Conservation (phyloP, 2,797 vertebrate species). For the Neomorphus geoffroyi region DNA sequence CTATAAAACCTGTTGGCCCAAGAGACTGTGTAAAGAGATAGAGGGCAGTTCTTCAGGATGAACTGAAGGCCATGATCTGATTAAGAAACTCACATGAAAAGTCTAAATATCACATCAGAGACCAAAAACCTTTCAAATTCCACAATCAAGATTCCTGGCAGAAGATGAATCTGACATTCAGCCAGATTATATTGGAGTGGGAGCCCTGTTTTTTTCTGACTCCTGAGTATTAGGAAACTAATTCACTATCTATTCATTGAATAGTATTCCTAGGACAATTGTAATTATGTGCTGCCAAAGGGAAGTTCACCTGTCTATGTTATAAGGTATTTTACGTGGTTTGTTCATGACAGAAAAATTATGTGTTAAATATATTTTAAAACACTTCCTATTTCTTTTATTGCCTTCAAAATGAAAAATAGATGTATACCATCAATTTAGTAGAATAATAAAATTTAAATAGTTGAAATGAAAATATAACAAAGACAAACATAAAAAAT, state of each 20-base stretch:
- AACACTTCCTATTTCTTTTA: not conserved
- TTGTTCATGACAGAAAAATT: not conserved
- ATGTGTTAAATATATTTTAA: not conserved
- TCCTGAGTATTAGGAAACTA: not conserved
- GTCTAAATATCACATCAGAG: not conserved
- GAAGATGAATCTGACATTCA: not conserved
- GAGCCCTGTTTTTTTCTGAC: not conserved
- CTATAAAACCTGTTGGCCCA: not conserved
- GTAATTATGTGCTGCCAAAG: not conserved
- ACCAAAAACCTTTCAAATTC: not conserved
- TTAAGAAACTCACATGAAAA: not conserved
- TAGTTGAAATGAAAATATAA: not conserved
- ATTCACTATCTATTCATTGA: not conserved
- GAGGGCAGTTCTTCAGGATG: not conserved
- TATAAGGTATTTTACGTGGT: not conserved
- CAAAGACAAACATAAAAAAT: not conserved
- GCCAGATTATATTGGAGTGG: not conserved
- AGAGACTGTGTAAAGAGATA: not conserved
- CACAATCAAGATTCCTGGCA: not conserved
- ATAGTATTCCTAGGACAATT: not conserved
- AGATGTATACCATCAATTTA: not conserved
- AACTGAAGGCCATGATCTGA: not conserved
- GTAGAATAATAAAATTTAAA: not conserved
- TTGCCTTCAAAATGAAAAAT: not conserved
- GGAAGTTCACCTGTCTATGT: not conserved